These are phyloP conservation scores for Chauna torquata DNA, from an alignment of 2,113 vertebrate species.

Conservation along the genomic window DNA sequence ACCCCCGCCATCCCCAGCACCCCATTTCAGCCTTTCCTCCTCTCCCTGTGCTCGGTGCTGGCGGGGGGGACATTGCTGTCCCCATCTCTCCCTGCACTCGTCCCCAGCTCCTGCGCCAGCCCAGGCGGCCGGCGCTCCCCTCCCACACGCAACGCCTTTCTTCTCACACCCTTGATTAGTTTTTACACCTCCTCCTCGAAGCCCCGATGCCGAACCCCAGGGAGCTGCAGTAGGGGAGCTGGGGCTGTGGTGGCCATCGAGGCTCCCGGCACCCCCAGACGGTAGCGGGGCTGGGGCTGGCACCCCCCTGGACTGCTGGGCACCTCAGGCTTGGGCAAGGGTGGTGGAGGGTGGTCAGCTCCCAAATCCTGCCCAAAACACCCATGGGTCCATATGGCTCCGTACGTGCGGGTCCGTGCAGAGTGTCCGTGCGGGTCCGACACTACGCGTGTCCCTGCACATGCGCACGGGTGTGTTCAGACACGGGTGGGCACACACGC, in stretches of 20 bases:
- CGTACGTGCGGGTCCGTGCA: accelerated
- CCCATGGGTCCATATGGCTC: background rate
- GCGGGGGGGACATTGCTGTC: background rate
- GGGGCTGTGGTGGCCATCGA: accelerated
- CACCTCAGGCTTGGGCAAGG: background rate
- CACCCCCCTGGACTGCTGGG: background rate
- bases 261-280: background rate
- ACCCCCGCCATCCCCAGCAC: background rate
- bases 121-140: accelerated
- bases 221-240: accelerated
- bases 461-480: accelerated
- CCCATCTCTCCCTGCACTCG: background rate
- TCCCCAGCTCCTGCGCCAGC: background rate
- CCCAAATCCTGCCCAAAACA: background rate
- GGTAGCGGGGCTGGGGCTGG: background rate
- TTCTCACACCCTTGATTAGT: background rate
- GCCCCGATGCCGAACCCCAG: accelerated
- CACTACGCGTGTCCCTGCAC: accelerated
- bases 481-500: accelerated
- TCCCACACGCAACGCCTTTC: background rate
- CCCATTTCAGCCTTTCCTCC: background rate
- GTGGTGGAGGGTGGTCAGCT: background rate
- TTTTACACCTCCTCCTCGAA: background rate
- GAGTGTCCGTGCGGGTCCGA: accelerated
- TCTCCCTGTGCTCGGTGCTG: background rate